Evolutionary conservation across 2,888 invertebrate genomes (phyloP), one percentile per base, ranked within the genome.

Genomic region (Acronicta psi): DNA sequence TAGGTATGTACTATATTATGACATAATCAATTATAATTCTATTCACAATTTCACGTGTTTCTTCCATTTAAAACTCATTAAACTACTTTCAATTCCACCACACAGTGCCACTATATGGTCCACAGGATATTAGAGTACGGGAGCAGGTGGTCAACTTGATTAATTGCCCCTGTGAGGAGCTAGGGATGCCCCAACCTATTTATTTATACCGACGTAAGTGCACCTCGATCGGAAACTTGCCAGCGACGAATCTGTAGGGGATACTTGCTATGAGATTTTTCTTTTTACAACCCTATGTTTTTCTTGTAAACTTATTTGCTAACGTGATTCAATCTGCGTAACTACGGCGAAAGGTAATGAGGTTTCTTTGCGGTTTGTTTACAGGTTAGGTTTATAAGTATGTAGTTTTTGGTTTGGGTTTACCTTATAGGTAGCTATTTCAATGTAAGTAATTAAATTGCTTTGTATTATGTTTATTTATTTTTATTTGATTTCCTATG

Each of bases 131-230:
- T 84, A 85, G 84, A 85, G 83, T 83, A 82, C 80, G 83, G 83
- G 82, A 86, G 83, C 91, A 91, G 91, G 91, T 91, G 90, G 87
- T 81, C 77, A 72, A 55, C 57, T 80, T 91, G 91, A 92, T 91
- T 90, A 89, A 92, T 91, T 85, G 88, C 83, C 79, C 82, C 79
- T 75, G 74, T 79, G 87, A 85, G 86, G 77, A 76, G 75, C 72
- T 76, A 79, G 53, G 69, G 79, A 81, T 81, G 81, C 77, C 81
- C 83, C 79, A 79, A 85, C 83, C 86, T 87, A 86, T 87, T 85
- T 86, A 85, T 85, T 85, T 86, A 83, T 82, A 82, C 79, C 53
- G 76, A 76, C 77, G 77, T 77, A 81, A 83, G 80, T 80, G 78
- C 74, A 78, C 74, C 74, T 59, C 78, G 75, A 82, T 82, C 79